Evolutionary conservation across 2,113 vertebrate genomes (phyloP), one percentile per base, ranked within the genome.

Genomic region (Acanthisitta chloris): DNA sequence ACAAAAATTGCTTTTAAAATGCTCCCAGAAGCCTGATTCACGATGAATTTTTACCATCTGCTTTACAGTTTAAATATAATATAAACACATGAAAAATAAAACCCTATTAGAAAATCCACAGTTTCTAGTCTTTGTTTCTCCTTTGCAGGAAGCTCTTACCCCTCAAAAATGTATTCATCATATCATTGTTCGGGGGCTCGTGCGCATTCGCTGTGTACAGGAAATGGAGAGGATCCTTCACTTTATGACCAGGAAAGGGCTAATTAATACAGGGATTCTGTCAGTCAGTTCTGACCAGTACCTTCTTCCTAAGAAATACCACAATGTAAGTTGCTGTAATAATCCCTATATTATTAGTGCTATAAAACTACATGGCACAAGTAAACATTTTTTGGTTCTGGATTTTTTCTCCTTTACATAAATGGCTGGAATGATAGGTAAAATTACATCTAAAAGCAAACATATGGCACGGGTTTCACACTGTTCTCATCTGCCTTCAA

Each of bases 221-320:
- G 99, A 99, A 92, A 97, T 99, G 97, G 99, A 99, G 91, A 98
- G 98, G 42, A 99, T 99, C 64, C 98, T 99, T 78, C 96, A 99
- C 90, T 99, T 99, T 88, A 99, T 99, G 99, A 99, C 98, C 17
- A 98, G 99, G 62, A 99, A 99, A 97, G 99, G 99, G 23, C 97
- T 99, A 70, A 99, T 99, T 97, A 99, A 99, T 95, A 99, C 99
- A 1, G 99, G 99, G 8, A 98, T 98, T 33, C 98, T 99, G 94
- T 97, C 97, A 8, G 98, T 99, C 79, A 81, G 88, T 46, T 51
- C 95, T 16, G 98, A 97, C 83, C 98, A 97, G 78, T 98, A 97
- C 33, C 98, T 99, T 61, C 99, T 99, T 76, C 99, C 99, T 17
- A 98, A 98, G 54, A 98, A 98, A 33, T 98, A 99, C 88, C 97